Evolutionary conservation across 1,140 invertebrate genomes (phyloP), one percentile per base, ranked within the genome.

Genomic region (Macrobrachium nipponense): DNA sequence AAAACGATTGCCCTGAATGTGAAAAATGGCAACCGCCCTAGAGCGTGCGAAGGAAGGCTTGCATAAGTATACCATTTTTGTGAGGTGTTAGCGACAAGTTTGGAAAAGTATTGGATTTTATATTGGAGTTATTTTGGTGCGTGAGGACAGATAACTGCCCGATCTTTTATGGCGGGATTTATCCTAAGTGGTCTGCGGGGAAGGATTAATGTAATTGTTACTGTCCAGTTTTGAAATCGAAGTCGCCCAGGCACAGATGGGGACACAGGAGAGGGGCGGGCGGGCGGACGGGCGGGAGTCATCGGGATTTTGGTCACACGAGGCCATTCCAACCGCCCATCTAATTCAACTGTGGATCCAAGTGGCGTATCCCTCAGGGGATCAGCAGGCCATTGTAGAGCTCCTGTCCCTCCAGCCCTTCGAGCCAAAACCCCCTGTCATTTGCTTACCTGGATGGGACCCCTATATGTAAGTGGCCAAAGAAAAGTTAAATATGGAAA

Each of bases 401-500:
- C 78, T 80, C 66, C 60, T 81, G 85, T n/a, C 10, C 80, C 68
- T 15, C 27, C 64, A 43, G 79, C 59, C 70, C 18, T 72, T 58
- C 17, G 59, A 66, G 59, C 83, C 83, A 79, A 60, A 86, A 77
- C 64, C 76, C 64, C 66, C 20, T 80, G 66, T 17, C 76, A 44
- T 77, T 66, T 10, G 59, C 80, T 70, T 76, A 86, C 66, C 72
- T 77, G 83, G 73, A 81, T 79, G 80, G 77, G 84, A 73, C 83
- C 87, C 83, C 75, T 88, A 86, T 82, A 80, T 72, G 79, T 82
- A 84, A 86, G 84, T 82, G 84, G 83, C 87, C 85, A 80, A 86
- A 86, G 87, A 88, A 88, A 88, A 88, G 87, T 88, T 88, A 88
- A 88, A 88, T 88, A 88, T 88, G 87, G 87, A 88, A 88, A 88